Evolutionary conservation across 2,888 invertebrate species (phyloP), one percentile per base, ranked within the genome.

Genomic region (Scaptomyza flava): DNA sequence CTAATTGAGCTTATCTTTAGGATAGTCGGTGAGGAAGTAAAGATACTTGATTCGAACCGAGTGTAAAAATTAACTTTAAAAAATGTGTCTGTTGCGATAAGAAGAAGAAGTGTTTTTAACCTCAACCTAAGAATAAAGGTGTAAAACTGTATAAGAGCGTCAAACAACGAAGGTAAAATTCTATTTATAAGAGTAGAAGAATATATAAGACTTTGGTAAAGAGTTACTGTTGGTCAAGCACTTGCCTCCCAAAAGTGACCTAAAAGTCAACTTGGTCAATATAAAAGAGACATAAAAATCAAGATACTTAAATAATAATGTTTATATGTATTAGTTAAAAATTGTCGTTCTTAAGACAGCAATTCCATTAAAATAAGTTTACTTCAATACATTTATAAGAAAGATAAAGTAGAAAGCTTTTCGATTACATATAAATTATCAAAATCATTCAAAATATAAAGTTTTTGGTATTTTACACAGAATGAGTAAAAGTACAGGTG

Each of bases 341-440:
- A 14, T 11, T 11, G n/a, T 23, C 4, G 3, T 20, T 5, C 11
- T 8, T 9, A 31, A 23, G 14, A 30, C n/a, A 6, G 20, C 9
- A 43, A 63, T 3, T 33, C 20, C 27, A 51, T 6, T 6, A n/a
- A n/a, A 11, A 14, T 3, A 27, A 36, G 9, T 14, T 43, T 30
- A 30, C 27, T 12, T 31, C 8, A 41, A 20, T 27, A 31, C 34
- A 33, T 27, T 63, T 12, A 33, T 20, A 17, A 46, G 41, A 63
- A 38, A 45, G 52, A 50, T 33, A 47, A 23, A 34, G 46, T 61
- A 70, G 83, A 85, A 85, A 85, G 83, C 74, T 73, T 89, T 80
- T 77, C 9, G 70, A 64, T 57, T 68, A 81, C 54, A 46, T 65
- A 77, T 57, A 54, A 34, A 42, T 23, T 23, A 31, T 31, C 27